Evolutionary conservation across 2,113 vertebrate species (phyloP).

Genomic region (Miniopterus natalensis): DNA sequence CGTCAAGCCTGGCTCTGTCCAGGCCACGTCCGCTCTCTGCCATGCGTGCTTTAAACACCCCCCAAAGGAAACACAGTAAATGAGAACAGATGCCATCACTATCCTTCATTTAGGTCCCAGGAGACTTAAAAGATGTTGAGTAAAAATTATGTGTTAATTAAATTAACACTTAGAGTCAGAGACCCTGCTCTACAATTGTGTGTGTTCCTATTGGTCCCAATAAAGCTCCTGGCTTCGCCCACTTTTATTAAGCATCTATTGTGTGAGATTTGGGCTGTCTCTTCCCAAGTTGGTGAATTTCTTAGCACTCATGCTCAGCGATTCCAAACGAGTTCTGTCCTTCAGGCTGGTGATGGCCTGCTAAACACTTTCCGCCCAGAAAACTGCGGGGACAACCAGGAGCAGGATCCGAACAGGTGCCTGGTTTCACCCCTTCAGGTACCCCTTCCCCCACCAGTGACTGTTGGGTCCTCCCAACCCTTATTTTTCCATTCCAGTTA

Average conservation of each 20-base stretch:
- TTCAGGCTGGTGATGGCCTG: fast-evolving
- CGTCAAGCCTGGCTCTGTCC: neutral
- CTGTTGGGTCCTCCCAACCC: neutral
- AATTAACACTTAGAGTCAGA: neutral
- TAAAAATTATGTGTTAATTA: neutral
- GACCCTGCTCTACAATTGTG: neutral
- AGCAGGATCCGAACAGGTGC: fast-evolving
- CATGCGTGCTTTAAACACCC: neutral
- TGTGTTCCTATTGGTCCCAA: neutral
- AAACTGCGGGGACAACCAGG: neutral
- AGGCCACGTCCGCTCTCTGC: neutral
- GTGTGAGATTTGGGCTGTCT: neutral
- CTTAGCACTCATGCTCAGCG: neutral
- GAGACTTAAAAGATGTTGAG: neutral
- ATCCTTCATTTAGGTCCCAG: neutral
- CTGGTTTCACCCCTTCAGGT: neutral
- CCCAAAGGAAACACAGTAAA: neutral
- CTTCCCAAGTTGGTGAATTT: fast-evolving
- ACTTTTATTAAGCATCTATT: neutral
- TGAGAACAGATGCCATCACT: neutral
- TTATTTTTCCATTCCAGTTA: conserved; percentile 37
- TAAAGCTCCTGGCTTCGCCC: neutral
- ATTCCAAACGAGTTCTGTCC: neutral
- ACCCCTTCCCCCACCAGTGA: neutral
- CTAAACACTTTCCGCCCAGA: neutral